Evolutionary conservation across 2,888 invertebrate genomes (phyloP).

Genomic region (Bimastos eiseni): DNA sequence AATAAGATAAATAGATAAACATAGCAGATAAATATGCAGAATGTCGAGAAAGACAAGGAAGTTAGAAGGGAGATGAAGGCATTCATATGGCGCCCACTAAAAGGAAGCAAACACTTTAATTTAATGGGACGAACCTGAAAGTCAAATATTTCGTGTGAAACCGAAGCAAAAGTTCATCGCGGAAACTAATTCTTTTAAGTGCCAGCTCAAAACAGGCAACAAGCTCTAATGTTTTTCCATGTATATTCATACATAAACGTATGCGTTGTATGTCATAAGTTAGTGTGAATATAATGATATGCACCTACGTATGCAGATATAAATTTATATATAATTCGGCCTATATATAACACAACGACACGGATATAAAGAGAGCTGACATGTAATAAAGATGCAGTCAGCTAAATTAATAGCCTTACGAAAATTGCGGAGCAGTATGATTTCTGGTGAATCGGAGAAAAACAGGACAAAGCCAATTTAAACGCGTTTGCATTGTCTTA

Average conservation of each 20-base stretch:
- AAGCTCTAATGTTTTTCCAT: background rate
- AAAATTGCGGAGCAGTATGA: background rate
- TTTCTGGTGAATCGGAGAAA: background rate
- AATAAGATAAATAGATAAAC: too few relatives aligned
- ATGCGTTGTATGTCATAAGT: background rate
- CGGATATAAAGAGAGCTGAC: background rate
- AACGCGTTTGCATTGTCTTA: background rate
- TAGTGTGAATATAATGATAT: background rate
- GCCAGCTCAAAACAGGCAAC: fast-evolving
- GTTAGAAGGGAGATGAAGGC: background rate
- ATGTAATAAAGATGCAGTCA: background rate
- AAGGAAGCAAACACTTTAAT: background rate
- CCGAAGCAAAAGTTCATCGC: background rate
- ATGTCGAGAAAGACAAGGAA: background rate
- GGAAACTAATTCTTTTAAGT: background rate
- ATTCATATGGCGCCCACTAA: background rate
- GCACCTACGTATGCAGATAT: background rate
- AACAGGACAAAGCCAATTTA: background rate
- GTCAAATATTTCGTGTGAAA: background rate
- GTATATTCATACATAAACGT: background rate
- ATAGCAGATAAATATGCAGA: too few relatives aligned
- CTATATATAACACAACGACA: background rate
- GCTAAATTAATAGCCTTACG: background rate
- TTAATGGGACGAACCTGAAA: background rate
- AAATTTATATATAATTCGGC: background rate